phyloP scores from a whole-genome alignment of 2,888 invertebrate species.

The Antitype chi region DNA sequence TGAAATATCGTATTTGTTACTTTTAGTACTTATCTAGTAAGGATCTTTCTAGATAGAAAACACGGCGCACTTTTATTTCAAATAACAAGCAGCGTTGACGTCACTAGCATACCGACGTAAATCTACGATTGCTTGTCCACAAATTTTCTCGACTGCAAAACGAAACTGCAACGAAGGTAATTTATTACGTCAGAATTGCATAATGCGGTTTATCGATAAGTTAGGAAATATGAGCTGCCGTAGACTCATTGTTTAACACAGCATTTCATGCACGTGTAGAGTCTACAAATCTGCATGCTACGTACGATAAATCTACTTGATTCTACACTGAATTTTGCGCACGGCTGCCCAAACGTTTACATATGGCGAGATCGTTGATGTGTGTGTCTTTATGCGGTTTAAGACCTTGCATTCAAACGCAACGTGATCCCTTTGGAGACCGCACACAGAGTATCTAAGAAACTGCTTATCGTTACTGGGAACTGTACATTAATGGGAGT shows the following conservation, averaged over 20 bases:
- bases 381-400: constrained; percentile 37
- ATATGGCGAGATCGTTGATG: constrained; percentile 37
- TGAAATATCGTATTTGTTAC: constrained; percentile 2
- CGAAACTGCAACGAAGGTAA: constrained; percentile 49
- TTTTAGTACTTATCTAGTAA: constrained; percentile 4
- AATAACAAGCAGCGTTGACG: constrained; percentile 53
- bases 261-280: constrained; percentile 66
- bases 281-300: constrained; percentile 45
- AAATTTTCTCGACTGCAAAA: constrained; percentile 36
- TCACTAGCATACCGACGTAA: constrained; percentile 43
- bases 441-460: constrained; percentile 33
- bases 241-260: constrained; percentile 63
- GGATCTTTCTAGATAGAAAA: constrained; percentile 47
- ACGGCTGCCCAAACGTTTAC: constrained; percentile 41
- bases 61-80: constrained; percentile 34
- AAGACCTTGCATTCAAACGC: constrained; percentile 45
- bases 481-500: constrained; percentile 22
- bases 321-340: constrained; percentile 31
- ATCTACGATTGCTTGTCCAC: constrained; percentile 29
- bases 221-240: constrained; percentile 66
- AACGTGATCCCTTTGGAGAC: constrained; percentile 50
- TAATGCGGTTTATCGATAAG: constrained; percentile 69
- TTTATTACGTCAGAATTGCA: constrained; percentile 72
- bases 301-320: constrained; percentile 12
- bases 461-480: constrained; percentile 20